These are phyloP conservation scores for Clarias pachynema DNA, from an alignment of 2,797 vertebrate genomes.

Conservation along the genomic window DNA sequence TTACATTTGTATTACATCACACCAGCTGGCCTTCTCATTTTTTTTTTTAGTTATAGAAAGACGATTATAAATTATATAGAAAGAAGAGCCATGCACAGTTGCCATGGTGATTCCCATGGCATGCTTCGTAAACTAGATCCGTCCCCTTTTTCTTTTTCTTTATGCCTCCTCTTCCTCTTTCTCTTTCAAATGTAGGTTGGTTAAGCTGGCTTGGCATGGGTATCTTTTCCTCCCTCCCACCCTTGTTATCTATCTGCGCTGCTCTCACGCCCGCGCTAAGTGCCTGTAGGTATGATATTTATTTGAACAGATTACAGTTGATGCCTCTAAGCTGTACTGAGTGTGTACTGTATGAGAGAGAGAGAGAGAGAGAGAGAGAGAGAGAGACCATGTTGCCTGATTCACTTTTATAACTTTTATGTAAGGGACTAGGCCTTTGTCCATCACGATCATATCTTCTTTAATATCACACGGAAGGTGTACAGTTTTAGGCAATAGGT, in stretches of 20 bases:
- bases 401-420: neutral
- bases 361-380: neutral
- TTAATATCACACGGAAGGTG: neutral
- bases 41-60: conserved; percentile 15
- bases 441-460: neutral
- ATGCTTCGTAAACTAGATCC: conserved; percentile 36
- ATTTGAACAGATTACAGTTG: conserved; percentile 47
- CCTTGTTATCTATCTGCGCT: conserved; percentile 26
- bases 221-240: conserved; percentile 20
- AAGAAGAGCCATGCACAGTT: conserved; percentile 43
- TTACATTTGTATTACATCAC: conserved; percentile 1
- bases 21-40: neutral
- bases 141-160: conserved; percentile 21
- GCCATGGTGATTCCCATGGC: conserved; percentile 34
- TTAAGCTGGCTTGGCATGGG: conserved; percentile 37
- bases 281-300: conserved; percentile 46
- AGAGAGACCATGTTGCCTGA: neutral
- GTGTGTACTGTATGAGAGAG: neutral
- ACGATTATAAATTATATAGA: conserved; percentile 28
- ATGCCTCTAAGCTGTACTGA: conserved; percentile 20
- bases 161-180: neutral
- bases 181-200: conserved; percentile 38
- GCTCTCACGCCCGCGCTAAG: conserved; percentile 17
- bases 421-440: neutral
- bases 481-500: neutral